A percentile compares a stretch with the other conserved stretches of the same genome.
Evolutionary conservation across 2,797 vertebrate genomes (phyloP).

Genomic region (Meda fulgida): DNA sequence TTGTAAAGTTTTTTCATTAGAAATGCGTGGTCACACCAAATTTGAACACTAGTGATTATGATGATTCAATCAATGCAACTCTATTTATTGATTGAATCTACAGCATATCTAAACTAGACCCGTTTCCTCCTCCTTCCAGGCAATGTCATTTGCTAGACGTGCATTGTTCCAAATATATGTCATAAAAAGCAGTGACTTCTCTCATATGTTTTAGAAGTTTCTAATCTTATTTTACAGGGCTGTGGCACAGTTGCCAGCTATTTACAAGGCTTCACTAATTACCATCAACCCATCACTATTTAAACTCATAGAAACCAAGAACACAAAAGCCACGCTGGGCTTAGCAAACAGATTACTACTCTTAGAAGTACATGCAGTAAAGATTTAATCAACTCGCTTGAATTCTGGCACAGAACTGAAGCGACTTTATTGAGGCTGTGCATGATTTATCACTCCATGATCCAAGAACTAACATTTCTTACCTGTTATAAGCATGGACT

Average conservation of each 20-base stretch:
- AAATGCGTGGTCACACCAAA: conserved; percentile 9
- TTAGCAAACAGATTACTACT: conserved; percentile 40
- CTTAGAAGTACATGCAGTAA: conserved; percentile 42
- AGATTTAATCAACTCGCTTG: conserved; percentile 39
- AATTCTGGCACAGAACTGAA: conserved; percentile 14
- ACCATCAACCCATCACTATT: conserved; percentile 44
- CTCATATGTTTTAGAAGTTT: conserved; percentile 41
- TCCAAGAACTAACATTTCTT: conserved; percentile 29
- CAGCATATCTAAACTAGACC: conserved; percentile 49
- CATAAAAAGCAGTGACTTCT: conserved; percentile 40
- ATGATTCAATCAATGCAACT: conserved; percentile 62
- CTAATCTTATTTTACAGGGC: conserved; percentile 57
- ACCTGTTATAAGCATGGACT: conserved; percentile 28
- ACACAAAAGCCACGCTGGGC: conserved; percentile 46
- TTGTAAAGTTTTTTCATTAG: too few relatives aligned
- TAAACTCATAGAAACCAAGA: conserved; percentile 43
- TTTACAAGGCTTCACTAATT: conserved; percentile 52
- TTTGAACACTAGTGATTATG: conserved; percentile 49
- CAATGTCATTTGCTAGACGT: conserved; percentile 57
- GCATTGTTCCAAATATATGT: conserved; percentile 48
- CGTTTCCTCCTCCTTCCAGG: conserved; percentile 53
- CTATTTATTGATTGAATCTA: conserved; percentile 64
- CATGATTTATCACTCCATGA: conserved; percentile 24
- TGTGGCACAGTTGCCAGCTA: conserved; percentile 43
- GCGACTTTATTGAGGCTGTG: conserved; percentile 15